Percentiles rank a stretch among this genome's conserved stretches.
These are phyloP conservation scores for Morone saxatilis DNA, from an alignment of 2,113 vertebrate genomes.

Conservation along the genomic window DNA sequence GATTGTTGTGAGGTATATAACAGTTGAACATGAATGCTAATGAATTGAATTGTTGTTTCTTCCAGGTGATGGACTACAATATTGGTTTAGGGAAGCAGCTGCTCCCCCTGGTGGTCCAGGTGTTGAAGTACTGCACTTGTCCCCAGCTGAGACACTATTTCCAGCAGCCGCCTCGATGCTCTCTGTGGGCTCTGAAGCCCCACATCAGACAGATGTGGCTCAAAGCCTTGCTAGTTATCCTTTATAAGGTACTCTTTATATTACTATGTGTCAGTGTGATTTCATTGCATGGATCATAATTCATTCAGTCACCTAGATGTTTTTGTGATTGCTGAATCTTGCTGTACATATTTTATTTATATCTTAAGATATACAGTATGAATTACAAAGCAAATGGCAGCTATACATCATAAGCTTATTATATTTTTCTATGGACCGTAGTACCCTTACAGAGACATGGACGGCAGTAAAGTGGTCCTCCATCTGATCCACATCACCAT, in stretches of 20 bases:
- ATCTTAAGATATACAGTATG: neutral
- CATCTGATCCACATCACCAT: slow-evolving; percentile 98
- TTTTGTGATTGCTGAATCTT: neutral
- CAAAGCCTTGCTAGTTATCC: slow-evolving; percentile 95
- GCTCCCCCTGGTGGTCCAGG: slow-evolving; percentile 97
- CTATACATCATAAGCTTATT: neutral
- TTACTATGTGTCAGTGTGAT: neutral
- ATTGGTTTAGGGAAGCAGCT: slow-evolving; percentile 96
- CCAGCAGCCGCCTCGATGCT: slow-evolving; percentile 97
- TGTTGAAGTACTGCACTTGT: slow-evolving; percentile 96
- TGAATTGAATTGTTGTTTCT: slow-evolving; percentile 30
- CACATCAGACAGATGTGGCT: slow-evolving; percentile 99
- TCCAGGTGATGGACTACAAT: slow-evolving; percentile 98
- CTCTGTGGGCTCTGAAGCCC: slow-evolving; percentile 95
- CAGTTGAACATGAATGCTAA: neutral
- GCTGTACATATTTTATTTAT: neutral
- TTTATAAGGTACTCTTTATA: slow-evolving; percentile 91
- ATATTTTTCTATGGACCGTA: slow-evolving; percentile 62
- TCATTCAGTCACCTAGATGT: neutral
- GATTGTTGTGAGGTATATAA: neutral
- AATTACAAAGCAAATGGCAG: neutral
- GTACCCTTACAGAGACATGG: slow-evolving; percentile 98
- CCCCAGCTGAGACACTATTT: slow-evolving; percentile 98
- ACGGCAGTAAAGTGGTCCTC: slow-evolving; percentile 95
- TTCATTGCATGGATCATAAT: neutral